These are phyloP conservation scores for Chromoteleia sp. DNA, from an alignment of 2,888 invertebrate genomes.

Conservation along the genomic window DNA sequence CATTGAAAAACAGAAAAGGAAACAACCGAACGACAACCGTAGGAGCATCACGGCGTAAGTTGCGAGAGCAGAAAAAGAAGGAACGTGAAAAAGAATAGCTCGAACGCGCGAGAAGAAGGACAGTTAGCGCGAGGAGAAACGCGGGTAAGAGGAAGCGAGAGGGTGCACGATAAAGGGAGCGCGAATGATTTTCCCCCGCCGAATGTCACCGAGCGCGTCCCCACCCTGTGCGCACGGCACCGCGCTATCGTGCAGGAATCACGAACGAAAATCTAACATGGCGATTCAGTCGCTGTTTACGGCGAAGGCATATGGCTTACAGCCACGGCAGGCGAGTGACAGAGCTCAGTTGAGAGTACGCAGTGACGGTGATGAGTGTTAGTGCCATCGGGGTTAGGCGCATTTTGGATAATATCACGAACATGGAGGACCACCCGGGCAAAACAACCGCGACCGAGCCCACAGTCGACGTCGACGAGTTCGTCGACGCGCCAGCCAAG, in stretches of 20 bases:
- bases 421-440: slow-evolving; percentile 77
- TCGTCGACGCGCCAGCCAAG: slow-evolving; percentile 72
- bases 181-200: slow-evolving; percentile 34
- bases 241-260: slow-evolving; percentile 77
- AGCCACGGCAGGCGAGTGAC: slow-evolving; percentile 69
- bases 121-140: not conserved
- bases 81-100: slow-evolving; percentile 9
- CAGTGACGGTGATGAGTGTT: slow-evolving; percentile 86
- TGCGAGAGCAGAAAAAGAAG: slow-evolving; percentile 19
- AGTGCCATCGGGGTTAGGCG: slow-evolving; percentile 77
- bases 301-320: slow-evolving; percentile 78
- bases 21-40: not conserved
- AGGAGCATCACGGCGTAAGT: not conserved
- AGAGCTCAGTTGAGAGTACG: slow-evolving; percentile 69
- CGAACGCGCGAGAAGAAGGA: slow-evolving; percentile 11
- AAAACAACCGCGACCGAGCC: slow-evolving; percentile 65
- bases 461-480: slow-evolving; percentile 64
- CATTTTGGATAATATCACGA: slow-evolving; percentile 77
- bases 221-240: slow-evolving; percentile 60
- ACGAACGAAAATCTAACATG: slow-evolving; percentile 82
- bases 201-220: slow-evolving; percentile 35
- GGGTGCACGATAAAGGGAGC: slow-evolving; percentile 1
- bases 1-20: not conserved
- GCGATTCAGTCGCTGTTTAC: slow-evolving; percentile 83
- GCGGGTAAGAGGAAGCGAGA: slow-evolving; percentile 1